phyloP scores from a whole-genome alignment of 2,113 vertebrate species.

The Emydocephalus ijimae region DNA sequence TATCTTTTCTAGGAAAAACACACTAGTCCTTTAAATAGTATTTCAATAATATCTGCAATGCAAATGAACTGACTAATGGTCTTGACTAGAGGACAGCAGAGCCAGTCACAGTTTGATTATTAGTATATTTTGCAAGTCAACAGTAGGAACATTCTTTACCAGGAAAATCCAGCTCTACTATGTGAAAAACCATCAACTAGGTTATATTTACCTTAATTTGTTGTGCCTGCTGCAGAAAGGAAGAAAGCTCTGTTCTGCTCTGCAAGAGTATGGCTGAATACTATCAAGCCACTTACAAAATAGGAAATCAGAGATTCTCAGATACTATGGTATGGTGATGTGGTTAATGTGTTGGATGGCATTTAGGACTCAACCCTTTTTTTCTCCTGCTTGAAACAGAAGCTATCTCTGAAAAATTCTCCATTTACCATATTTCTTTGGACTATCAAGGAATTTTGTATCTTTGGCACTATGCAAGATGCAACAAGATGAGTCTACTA shows the following conservation, averaged over 20 bases:
- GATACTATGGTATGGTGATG: background rate
- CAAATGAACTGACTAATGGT: background rate
- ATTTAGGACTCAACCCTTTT: background rate
- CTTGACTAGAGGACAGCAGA: background rate
- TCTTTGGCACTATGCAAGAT: background rate
- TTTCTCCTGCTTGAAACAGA: background rate
- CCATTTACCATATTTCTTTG: background rate
- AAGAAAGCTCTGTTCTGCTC: background rate
- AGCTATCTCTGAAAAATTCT: background rate
- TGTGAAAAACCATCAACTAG: background rate
- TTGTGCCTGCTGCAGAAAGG: background rate
- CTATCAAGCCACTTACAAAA: too few relatives aligned
- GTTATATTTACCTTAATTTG: background rate
- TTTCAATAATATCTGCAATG: background rate
- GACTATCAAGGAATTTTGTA: background rate
- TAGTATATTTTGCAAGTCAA: background rate
- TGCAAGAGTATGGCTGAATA: background rate
- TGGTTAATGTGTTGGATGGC: background rate
- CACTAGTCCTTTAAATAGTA: background rate
- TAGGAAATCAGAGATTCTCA: background rate
- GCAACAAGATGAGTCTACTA: background rate
- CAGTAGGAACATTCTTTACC: background rate
- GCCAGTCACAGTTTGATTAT: background rate
- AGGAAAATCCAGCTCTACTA: background rate
- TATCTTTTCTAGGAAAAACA: background rate